Percentiles rank a stretch among this genome's conserved stretches.
Conservation (phyloP, 2,113 vertebrate genomes). For the Hippocampus guttulatus region DNA sequence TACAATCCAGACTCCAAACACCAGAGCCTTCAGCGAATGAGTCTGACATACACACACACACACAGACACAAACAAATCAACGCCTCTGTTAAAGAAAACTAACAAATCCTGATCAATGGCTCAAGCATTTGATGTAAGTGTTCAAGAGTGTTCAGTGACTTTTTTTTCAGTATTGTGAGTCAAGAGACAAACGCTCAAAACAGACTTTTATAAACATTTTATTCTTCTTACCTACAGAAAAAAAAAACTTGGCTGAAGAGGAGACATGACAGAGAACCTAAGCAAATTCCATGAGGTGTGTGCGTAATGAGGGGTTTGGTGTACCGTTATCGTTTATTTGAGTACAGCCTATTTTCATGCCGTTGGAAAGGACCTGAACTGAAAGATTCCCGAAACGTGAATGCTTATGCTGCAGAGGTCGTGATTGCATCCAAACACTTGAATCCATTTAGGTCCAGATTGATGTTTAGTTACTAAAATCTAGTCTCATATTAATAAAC, state of each 20-base stretch:
- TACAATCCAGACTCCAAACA: no score
- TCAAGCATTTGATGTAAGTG: not conserved
- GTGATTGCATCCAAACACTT: not conserved
- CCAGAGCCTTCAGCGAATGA: no score
- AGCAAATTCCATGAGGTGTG: not conserved
- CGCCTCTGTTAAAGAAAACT: no score
- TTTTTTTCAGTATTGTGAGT: not conserved
- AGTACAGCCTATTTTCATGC: not conserved
- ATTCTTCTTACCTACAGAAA: constrained; percentile 63
- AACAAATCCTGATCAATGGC: no score
- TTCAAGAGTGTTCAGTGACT: no score
- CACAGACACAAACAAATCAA: no score
- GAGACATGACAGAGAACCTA: constrained; percentile 27
- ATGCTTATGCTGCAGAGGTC: not conserved
- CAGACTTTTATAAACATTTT: constrained; percentile 64
- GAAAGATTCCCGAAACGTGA: not conserved
- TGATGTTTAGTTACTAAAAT: not conserved
- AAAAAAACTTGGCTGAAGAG: constrained; percentile 48
- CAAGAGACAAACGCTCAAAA: constrained; percentile 1
- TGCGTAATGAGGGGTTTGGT: not conserved
- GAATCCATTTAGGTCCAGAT: not conserved
- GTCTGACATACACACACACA: no score
- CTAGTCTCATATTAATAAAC: not conserved
- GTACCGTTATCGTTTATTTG: not conserved
- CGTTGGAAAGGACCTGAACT: not conserved